A percentile compares a stretch with the other conserved stretches of the same genome.
Conservation (phyloP, 2,888 invertebrate genomes). For the Yponomeuta malinellus region DNA sequence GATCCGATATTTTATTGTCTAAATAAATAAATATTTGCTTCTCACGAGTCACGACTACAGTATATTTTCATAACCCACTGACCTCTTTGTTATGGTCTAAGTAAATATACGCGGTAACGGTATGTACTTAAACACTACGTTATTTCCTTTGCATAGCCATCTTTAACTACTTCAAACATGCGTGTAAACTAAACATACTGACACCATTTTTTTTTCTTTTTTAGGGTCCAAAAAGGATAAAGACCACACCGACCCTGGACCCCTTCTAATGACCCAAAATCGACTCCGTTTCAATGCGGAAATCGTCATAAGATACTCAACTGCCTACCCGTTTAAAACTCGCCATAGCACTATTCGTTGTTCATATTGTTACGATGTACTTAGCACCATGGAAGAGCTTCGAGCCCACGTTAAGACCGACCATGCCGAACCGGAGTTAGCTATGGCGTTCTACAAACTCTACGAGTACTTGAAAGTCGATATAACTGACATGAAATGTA, state of each 20-base stretch:
- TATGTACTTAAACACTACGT: too few relatives aligned
- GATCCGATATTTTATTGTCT: too few relatives aligned
- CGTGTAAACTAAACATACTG: background rate
- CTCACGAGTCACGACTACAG: too few relatives aligned
- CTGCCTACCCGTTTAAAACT: slow-evolving; percentile 65
- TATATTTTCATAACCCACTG: too few relatives aligned
- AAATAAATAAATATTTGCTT: too few relatives aligned
- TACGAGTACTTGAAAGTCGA: slow-evolving; percentile 65
- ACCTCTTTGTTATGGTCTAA: background rate
- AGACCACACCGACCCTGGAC: slow-evolving; percentile 50
- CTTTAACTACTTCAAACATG: background rate
- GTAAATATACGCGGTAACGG: background rate
- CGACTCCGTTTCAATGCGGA: slow-evolving; percentile 66
- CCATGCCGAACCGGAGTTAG: slow-evolving; percentile 51
- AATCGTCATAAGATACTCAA: slow-evolving; percentile 56
- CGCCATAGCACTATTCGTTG: slow-evolving; percentile 63
- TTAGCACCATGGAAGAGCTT: slow-evolving; percentile 43
- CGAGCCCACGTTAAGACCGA: slow-evolving; percentile 53
- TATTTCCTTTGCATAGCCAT: background rate
- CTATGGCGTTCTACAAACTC: slow-evolving; percentile 60
- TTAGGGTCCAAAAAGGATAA: slow-evolving; percentile 67
- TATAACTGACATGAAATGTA: slow-evolving; percentile 61
- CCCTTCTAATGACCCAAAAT: slow-evolving; percentile 63
- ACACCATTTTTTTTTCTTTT: slow-evolving; percentile 52
- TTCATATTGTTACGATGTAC: slow-evolving; percentile 60